Evolutionary conservation across 2,113 vertebrate genomes (phyloP).

Genomic region (Glaucomys volans): DNA sequence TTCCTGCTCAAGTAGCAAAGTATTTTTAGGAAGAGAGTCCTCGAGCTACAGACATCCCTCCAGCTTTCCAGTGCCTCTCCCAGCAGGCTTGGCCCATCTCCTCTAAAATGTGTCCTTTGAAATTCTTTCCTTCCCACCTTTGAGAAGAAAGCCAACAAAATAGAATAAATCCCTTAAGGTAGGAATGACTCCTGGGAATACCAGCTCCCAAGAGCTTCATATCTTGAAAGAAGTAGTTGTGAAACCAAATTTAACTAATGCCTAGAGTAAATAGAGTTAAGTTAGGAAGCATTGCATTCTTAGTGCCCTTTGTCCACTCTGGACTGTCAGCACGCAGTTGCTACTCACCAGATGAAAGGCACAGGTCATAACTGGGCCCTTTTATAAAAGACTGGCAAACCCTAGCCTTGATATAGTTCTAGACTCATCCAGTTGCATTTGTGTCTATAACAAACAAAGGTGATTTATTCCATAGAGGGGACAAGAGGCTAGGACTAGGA

Average conservation of each 20-base stretch:
- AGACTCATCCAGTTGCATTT: neutral
- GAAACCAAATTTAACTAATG: neutral
- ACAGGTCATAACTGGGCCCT: neutral
- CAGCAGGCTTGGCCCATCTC: neutral
- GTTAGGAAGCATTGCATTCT: neutral
- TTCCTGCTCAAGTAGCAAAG: neutral
- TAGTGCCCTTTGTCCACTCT: neutral
- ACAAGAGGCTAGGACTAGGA: neutral
- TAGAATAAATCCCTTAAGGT: neutral
- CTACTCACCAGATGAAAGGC: neutral
- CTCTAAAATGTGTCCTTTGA: neutral
- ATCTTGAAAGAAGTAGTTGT: neutral
- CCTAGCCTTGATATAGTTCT: neutral
- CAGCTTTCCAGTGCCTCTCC: neutral
- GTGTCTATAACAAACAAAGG: neutral
- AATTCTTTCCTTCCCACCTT: neutral
- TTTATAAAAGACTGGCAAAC: neutral
- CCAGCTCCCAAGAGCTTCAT: neutral
- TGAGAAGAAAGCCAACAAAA: neutral
- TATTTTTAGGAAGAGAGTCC: neutral
- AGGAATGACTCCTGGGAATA: neutral
- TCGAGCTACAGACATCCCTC: neutral
- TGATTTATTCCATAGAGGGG: neutral
- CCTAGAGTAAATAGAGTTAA: neutral
- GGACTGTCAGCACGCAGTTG: neutral